Evolutionary conservation across 2,797 vertebrate species (phyloP).

Genomic region (Pogoniulus pusillus): DNA sequence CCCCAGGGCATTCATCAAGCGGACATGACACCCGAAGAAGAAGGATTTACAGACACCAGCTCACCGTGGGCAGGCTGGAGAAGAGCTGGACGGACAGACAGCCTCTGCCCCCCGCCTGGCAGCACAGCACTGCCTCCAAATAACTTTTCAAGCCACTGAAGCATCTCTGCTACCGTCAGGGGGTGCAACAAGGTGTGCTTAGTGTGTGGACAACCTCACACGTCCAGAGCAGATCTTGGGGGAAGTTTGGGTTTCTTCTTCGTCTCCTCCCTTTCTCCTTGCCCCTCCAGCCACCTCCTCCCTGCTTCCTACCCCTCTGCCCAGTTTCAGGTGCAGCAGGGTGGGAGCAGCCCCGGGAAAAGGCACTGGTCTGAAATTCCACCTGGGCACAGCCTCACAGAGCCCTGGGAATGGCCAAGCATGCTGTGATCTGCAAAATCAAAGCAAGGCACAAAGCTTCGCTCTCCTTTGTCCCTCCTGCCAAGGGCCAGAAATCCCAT

Average conservation of each 20-base stretch:
- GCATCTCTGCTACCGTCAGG: not conserved
- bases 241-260: not conserved
- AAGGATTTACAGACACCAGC: not conserved
- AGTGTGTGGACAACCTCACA: not conserved
- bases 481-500: not conserved
- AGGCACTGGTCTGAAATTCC: not conserved
- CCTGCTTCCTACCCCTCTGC: not conserved
- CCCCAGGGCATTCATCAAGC: rapidly evolving
- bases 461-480: not conserved
- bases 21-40: not conserved
- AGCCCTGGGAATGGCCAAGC: not conserved
- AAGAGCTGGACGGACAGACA: not conserved
- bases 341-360: not conserved
- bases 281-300: not conserved
- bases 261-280: not conserved
- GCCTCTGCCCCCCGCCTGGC: not conserved
- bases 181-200: not conserved
- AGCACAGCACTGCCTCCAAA: not conserved
- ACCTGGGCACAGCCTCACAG: not conserved
- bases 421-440: not conserved
- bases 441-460: not conserved
- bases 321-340: not conserved
- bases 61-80: not conserved
- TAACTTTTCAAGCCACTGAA: not conserved
- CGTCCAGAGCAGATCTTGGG: not conserved